Conservation (phyloP, 1,140 invertebrate species). For the Conus ventricosus region DNA sequence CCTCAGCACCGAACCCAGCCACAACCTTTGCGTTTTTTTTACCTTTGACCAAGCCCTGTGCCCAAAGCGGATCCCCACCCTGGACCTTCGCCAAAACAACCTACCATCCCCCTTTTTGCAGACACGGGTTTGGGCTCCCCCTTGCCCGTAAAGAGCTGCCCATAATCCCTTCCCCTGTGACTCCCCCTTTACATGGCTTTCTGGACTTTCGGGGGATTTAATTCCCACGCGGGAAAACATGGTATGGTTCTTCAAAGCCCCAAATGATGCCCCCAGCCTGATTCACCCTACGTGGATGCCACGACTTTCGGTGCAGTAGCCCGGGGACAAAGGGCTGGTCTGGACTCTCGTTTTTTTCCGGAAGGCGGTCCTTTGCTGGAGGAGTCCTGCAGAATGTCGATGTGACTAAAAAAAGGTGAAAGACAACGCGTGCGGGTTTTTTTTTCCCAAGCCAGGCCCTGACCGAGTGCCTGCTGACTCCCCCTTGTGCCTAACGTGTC, state of each 20-base stretch:
- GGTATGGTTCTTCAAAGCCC: background rate
- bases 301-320: slow-evolving; percentile 26
- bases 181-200: slow-evolving; percentile 38
- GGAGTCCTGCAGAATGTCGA: slow-evolving; percentile 32
- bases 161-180: slow-evolving; percentile 50
- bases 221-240: background rate
- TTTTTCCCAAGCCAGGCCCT: slow-evolving; percentile 19
- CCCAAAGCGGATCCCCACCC: background rate
- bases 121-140: slow-evolving; percentile 17
- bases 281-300: slow-evolving; percentile 30
- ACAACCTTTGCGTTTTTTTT: slow-evolving; percentile 31
- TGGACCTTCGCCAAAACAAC: slow-evolving; percentile 41
- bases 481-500: slow-evolving; percentile 15
- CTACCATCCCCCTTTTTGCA: slow-evolving; percentile 40
- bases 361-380: slow-evolving; percentile 15
- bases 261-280: background rate
- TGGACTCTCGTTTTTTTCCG: slow-evolving; percentile 8
- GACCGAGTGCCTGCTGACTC: slow-evolving; percentile 32
- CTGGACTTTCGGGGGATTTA: slow-evolving; percentile 33
- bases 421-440: slow-evolving; percentile 16
- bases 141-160: background rate
- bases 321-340: background rate
- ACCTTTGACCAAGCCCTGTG: slow-evolving; percentile 34
- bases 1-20: slow-evolving; percentile 19
- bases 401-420: slow-evolving; percentile 27